Evolutionary conservation across 2,113 vertebrate genomes (phyloP).

Genomic region (Leptodactylus fuscus): DNA sequence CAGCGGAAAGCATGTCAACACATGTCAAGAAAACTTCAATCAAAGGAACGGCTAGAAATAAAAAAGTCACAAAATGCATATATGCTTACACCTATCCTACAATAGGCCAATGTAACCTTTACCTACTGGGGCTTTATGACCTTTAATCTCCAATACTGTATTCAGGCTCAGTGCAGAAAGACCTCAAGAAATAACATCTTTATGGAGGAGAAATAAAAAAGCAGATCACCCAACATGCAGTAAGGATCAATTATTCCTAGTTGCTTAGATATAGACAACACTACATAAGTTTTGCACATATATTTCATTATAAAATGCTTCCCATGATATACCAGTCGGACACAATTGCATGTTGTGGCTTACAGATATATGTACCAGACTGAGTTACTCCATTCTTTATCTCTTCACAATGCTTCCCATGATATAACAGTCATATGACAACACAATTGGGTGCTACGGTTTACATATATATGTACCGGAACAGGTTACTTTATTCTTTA

Average conservation of each 20-base stretch:
- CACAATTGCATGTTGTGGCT: too few species aligned
- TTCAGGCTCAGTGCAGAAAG: not conserved
- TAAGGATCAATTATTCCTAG: not conserved
- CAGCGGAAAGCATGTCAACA: constrained; percentile 41
- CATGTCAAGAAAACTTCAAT: constrained; percentile 36
- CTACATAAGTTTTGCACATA: not conserved
- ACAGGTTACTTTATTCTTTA: too few species aligned
- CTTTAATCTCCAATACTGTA: not conserved
- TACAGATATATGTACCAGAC: too few species aligned
- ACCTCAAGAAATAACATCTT: not conserved
- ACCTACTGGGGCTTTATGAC: not conserved
- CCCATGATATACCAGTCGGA: too few species aligned
- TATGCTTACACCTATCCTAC: not conserved
- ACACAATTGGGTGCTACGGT: too few species aligned
- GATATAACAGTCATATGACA: too few species aligned
- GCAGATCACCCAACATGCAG: not conserved
- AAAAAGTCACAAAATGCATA: constrained; percentile 3
- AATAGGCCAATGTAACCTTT: not conserved
- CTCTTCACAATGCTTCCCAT: too few species aligned
- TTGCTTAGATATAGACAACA: not conserved
- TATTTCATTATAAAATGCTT: too few species aligned
- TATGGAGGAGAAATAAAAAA: not conserved
- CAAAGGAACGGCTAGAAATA: constrained; percentile 5
- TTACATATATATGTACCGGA: too few species aligned
- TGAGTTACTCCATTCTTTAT: too few species aligned